Evolutionary conservation across 2,113 vertebrate genomes (phyloP), one percentile per base, ranked within the genome.

Genomic region (Cyprinodon brontotheroides): DNA sequence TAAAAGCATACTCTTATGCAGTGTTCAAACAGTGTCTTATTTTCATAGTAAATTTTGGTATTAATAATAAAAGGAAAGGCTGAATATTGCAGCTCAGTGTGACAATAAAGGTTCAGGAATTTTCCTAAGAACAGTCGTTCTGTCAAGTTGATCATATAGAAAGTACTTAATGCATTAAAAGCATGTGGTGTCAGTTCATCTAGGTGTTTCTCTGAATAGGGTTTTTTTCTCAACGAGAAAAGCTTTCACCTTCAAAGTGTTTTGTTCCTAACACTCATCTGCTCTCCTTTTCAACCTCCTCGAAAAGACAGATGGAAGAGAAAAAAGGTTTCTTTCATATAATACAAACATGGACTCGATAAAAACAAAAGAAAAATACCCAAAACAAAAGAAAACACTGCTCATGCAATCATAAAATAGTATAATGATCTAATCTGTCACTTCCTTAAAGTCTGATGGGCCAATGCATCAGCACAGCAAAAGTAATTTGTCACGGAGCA

Each of bases 391-490:
- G 66, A 70, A 77, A 81, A 75, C 61, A 78, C 60, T 61, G 60
- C 61, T 79, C 69, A 66, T 75, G 59, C 71, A 79, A 86, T 86
- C 85, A 89, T 84, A 89, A 87, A 83, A 37, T 72, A 22, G 70
- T 48, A 77, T 91, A 90, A 89, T 88, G 89, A 90, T 89, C 79
- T 84, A 86, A 91, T 91, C 82, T 90, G 89, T 91, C 87, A 90
- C 85, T 81, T 89, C 80, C 74, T 89, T 79, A 86, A 87, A 84
- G 75, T 72, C 75, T 82, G 89, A 92, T 82, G 72, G 88, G 80
- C 72, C 84, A 77, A 91, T 92, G 75, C 83, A 91, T 91, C 90
- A 90, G 83, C 76, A 61, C 72, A 74, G 60, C 72, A 40, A 65
- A 65, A 82, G 83, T 59, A 43, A 89, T 93, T 84, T 77, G 87